Percentiles rank a stretch among this genome's conserved stretches.
Conservation (phyloP, 1,140 invertebrate genomes). For the Melanaphis sacchari region DNA sequence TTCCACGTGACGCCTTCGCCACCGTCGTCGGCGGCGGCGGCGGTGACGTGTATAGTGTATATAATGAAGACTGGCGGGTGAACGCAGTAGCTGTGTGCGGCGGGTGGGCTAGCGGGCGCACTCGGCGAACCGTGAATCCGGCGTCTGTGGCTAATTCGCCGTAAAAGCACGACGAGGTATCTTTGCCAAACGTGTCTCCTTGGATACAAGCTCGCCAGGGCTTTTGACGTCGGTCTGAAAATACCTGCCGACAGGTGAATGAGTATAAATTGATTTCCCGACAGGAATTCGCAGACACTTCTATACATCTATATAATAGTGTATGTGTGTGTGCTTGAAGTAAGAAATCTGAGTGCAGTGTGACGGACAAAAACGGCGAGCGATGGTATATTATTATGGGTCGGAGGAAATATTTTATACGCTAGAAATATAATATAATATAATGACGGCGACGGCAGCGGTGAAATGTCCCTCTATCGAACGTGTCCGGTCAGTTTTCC, state of each 20-base stretch:
- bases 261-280: constrained; percentile 6
- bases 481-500: constrained; percentile 26
- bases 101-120: not conserved
- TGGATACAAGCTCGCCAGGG: constrained; percentile 28
- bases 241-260: constrained; percentile 34
- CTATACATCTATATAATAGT: not conserved
- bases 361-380: not conserved
- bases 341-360: not conserved
- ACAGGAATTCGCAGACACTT: not conserved
- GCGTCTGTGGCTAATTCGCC: constrained; percentile 56
- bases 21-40: not conserved
- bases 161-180: constrained; percentile 18
- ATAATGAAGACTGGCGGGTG: not conserved
- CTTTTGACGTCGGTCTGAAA: constrained; percentile 29
- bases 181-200: not conserved
- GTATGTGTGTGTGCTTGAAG: not conserved
- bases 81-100: too few species aligned
- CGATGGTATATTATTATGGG: not conserved
- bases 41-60: not conserved
- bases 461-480: not conserved
- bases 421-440: not conserved
- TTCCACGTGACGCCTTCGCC: constrained; percentile 21
- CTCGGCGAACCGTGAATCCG: constrained; percentile 36
- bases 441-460: not conserved
- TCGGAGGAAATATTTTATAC: not conserved